phyloP scores from a whole-genome alignment of 2,888 invertebrate genomes.

The Celastrina argiolus region DNA sequence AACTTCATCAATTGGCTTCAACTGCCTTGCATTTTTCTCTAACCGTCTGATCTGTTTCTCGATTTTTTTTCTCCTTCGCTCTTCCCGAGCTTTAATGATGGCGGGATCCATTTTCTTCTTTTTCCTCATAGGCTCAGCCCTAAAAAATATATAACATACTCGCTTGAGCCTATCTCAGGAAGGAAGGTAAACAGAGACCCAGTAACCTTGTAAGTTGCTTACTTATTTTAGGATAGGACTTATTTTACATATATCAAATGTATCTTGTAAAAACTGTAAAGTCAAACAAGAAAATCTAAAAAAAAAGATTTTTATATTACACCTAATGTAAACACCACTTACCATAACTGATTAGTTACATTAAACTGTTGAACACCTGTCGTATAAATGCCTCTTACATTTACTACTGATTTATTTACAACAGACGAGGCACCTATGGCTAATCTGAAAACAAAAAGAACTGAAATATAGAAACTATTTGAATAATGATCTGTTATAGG shows the following conservation, averaged over 20 bases:
- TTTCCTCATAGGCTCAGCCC: slow-evolving; percentile 93
- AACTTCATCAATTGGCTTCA: slow-evolving; percentile 94
- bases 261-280: too few relatives aligned
- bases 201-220: too few relatives aligned
- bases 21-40: slow-evolving; percentile 87
- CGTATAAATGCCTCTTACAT: slow-evolving; percentile 48
- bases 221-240: too few relatives aligned
- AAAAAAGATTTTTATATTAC: too few relatives aligned
- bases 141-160: too few relatives aligned
- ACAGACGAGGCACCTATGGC: slow-evolving; percentile 43
- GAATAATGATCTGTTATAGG: neutral
- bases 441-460: slow-evolving; percentile 47
- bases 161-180: too few relatives aligned
- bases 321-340: slow-evolving; percentile 34
- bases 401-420: slow-evolving; percentile 40
- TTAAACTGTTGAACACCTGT: slow-evolving; percentile 55
- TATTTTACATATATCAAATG: too few relatives aligned
- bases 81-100: slow-evolving; percentile 87
- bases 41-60: slow-evolving; percentile 92
- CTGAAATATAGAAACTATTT: slow-evolving; percentile 15
- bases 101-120: slow-evolving; percentile 91
- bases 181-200: too few relatives aligned
- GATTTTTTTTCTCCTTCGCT: slow-evolving; percentile 87
- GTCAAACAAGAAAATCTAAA: neutral
- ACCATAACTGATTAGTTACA: slow-evolving; percentile 66